Percentiles rank a stretch among this genome's conserved stretches.
These are phyloP conservation scores for Eulithis prunata DNA, from an alignment of 2,888 invertebrate genomes.

Conservation along the genomic window DNA sequence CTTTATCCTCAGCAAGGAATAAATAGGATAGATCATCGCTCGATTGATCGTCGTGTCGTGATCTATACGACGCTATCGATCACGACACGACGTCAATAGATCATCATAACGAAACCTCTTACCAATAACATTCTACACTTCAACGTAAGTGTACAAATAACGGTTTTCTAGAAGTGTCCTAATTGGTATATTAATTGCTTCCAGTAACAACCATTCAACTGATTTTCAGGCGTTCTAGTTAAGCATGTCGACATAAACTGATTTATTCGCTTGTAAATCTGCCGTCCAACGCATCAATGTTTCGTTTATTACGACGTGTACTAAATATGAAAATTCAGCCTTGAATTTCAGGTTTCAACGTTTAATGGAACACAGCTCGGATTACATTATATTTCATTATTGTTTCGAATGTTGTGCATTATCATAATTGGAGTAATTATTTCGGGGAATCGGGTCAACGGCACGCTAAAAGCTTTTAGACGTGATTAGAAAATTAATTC, in stretches of 20 bases:
- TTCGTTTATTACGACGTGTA: constrained; percentile 9
- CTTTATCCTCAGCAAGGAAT: too few species aligned
- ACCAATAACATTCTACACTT: constrained; percentile 1
- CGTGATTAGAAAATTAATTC: constrained; percentile 8
- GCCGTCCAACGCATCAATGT: constrained; percentile 3
- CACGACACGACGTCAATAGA: too few species aligned
- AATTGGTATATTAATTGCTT: constrained; percentile 13
- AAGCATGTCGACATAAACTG: constrained; percentile 17
- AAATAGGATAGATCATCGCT: too few species aligned
- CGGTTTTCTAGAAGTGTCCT: constrained; percentile 24
- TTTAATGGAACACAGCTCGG: constrained; percentile 6
- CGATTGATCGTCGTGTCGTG: too few species aligned
- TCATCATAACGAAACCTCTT: too few species aligned
- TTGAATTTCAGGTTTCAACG: not conserved
- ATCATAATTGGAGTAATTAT: constrained; percentile 12
- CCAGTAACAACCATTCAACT: constrained; percentile 6
- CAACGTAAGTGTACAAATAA: constrained; percentile 15
- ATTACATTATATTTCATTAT: constrained; percentile 17
- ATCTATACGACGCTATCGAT: too few species aligned
- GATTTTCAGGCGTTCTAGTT: constrained; percentile 12
- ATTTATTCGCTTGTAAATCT: constrained; percentile 23
- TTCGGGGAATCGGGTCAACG: constrained; percentile 6
- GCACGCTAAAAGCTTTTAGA: constrained; percentile 7
- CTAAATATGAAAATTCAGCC: constrained; percentile 1
- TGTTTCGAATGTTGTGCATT: constrained; percentile 12